Evolutionary conservation across 2,888 invertebrate genomes (phyloP), one percentile per base, ranked within the genome.

Genomic region (Argyresthia goedartella): DNA sequence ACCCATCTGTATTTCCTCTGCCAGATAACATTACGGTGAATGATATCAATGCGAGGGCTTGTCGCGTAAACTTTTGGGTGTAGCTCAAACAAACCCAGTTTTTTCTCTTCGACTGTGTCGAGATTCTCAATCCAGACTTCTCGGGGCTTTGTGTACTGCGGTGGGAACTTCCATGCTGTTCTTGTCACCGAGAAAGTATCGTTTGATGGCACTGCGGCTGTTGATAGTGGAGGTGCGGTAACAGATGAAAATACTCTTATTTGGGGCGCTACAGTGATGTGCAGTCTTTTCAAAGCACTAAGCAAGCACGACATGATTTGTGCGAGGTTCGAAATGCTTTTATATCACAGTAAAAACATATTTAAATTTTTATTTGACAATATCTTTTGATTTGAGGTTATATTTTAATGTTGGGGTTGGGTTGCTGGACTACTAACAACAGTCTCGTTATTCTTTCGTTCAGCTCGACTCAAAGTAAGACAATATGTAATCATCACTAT

Each of bases 81-180:
- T 42, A 99, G 81, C 69, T 95, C 93, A 36, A 98, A 82, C 1
- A 98, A 73, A 0, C 95, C 96, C n/a, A 96, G 67, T 73, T 94
- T 94, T 55, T 91, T 89, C 64, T 93, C 93, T 57, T 92, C 89
- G 14, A 92, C 76, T 0, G 92, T 90, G 67, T 95, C 92, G 43
- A 95, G 71, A 76, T 93, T 95, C 71, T 95, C 95, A 44, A 97
- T 88, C 96, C 96, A 97, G 49, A 92, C 93, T 79, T 96, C 92
- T 9, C 95, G 88, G 0, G 90, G 90, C 64, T 89, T 88, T 25
- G 88, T 78, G 58, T 89, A 91, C 56, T 80, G 76, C 1, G 88
- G 85, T 13, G 87, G 81, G 62, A 79, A 87, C 46, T 74, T 67
- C 81, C 88, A 86, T 60, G 85, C 78, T 53, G 86, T 86, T 59